A percentile compares a stretch with the other conserved stretches of the same genome.
phyloP scores from a whole-genome alignment of 2,888 invertebrate genomes.

The Nomada flava region DNA sequence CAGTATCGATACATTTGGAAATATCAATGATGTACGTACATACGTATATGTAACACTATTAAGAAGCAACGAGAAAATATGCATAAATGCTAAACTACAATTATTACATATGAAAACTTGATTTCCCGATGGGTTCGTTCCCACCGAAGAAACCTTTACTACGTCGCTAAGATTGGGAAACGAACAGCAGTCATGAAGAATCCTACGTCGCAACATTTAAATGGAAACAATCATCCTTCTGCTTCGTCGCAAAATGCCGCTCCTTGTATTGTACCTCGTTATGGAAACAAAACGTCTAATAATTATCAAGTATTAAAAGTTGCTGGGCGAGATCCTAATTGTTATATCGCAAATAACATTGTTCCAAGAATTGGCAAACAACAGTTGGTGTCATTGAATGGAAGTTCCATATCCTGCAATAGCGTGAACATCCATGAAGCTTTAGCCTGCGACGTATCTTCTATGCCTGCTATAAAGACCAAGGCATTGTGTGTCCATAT shows the following conservation, averaged over 20 bases:
- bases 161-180: constrained; percentile 62
- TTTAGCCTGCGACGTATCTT: constrained; percentile 77
- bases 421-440: constrained; percentile 79
- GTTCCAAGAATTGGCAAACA: constrained; percentile 74
- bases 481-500: constrained; percentile 80
- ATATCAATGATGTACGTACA: constrained; percentile 21
- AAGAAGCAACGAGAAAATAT: constrained; percentile 56
- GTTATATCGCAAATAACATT: constrained; percentile 73
- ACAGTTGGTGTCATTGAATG: constrained; percentile 79
- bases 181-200: constrained; percentile 69
- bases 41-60: constrained; percentile 1
- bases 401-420: constrained; percentile 79
- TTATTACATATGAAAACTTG: constrained; percentile 26
- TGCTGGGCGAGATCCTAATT: constrained; percentile 66
- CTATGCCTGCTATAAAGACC: constrained; percentile 70
- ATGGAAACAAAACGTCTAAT: constrained; percentile 60
- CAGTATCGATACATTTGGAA: constrained; percentile 25
- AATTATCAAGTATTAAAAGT: constrained; percentile 71
- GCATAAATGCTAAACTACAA: constrained; percentile 42
- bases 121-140: constrained; percentile 39
- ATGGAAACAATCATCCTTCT: constrained; percentile 63
- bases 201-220: constrained; percentile 67
- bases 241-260: constrained; percentile 52
- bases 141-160: constrained; percentile 30
- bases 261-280: constrained; percentile 62